Base-by-base conservation (phyloP, 2,113 vertebrate species). In the Pseudorectes ferrugineus region DNA sequence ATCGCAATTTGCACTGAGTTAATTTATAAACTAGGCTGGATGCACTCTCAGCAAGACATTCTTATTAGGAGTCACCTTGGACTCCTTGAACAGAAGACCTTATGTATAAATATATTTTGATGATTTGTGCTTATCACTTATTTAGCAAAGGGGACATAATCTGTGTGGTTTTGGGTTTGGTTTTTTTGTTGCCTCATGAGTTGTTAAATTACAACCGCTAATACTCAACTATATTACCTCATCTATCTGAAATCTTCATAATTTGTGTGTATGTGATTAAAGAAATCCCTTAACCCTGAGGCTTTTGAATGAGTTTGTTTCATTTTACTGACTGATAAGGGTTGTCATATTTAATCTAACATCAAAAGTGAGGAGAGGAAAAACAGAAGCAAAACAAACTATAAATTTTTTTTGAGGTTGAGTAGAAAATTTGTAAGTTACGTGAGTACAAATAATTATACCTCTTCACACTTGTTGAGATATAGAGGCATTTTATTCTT, bases 271-370 rank as follows among this genome's bases (percentile, higher is more conserved):
- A 79, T 54, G 20, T 89, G 82, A 89, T 90, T 92, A 93, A 93
- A 95, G 61, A 96, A 80, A 79, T 75, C 45, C 40, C 70, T 76
- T 58, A 85, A 22, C 82, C 84, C 57, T 55, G 46, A 83, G 91
- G 85, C 31, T 95, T 92, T 93, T 75, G 73, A 74, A 65, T 76
- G 74, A 71, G 23, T 83, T 96, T 61, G 35, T 38, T 95, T 96
- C 14, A 94, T 81, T 92, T 87, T 93, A 20, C 40, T 91, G 63
- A 92, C 51, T 76, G 66, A 80, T 92, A 89, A 96, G 16, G 5
- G 5, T 61, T 66, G 63, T 93, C 88, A 80, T 72, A 48, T 85
- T 96, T 92, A 82, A 88, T 92, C 57, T 95, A 49, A 80, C 61
- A 88, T 95, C 66, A 87, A 88, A 95, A 83, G 40, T n/a, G 21